Evolutionary conservation across 2,797 vertebrate species (phyloP).

Genomic region (Premnoplex brunnescens): DNA sequence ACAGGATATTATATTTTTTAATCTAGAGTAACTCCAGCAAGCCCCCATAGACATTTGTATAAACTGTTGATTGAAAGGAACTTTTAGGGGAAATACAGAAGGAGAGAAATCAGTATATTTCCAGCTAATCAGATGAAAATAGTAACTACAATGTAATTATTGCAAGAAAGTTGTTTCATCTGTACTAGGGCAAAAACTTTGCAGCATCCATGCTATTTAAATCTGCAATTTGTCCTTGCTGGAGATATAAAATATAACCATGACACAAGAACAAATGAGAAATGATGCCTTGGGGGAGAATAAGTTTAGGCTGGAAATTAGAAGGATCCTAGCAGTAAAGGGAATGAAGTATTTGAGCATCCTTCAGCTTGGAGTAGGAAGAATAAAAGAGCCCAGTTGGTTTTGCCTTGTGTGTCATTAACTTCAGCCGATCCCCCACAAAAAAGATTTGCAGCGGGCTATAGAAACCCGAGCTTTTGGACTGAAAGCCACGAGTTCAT

Average conservation of each 20-base stretch:
- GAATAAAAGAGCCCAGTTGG: neutral
- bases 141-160: constrained; percentile 18
- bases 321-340: constrained; percentile 12
- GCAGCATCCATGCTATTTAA: constrained; percentile 4
- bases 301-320: constrained; percentile 44
- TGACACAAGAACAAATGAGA: constrained; percentile 38
- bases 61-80: neutral
- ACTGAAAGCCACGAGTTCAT: neutral
- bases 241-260: constrained; percentile 10
- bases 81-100: neutral
- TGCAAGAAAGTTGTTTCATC: neutral
- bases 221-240: constrained; percentile 8
- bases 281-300: constrained; percentile 29
- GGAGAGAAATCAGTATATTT: constrained; percentile 8
- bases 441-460: neutral
- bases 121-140: constrained; percentile 12
- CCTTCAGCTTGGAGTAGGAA: neutral
- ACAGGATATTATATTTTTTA: neutral
- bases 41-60: neutral
- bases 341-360: neutral
- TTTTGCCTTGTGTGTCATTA: neutral
- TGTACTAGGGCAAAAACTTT: neutral
- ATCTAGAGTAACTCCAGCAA: neutral
- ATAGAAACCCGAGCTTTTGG: neutral
- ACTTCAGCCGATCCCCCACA: neutral